A percentile compares a stretch with the other conserved stretches of the same genome.
Evolutionary conservation across 2,113 vertebrate species (phyloP).

Genomic region (Genyomyrus donnyi): DNA sequence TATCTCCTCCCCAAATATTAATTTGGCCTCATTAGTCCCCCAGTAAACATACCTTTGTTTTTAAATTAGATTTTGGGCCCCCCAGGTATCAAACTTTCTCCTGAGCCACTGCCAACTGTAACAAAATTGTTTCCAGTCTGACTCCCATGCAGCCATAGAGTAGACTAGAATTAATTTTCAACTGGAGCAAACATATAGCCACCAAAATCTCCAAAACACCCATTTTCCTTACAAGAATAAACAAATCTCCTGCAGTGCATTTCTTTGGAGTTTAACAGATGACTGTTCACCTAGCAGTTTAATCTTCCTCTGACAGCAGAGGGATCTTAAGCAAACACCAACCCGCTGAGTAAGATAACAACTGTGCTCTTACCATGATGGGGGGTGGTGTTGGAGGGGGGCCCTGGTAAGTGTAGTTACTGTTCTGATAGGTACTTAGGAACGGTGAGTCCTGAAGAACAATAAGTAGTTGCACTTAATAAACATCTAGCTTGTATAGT

Average conservation of each 20-base stretch:
- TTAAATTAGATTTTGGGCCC: background rate
- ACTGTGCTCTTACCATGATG: constrained; percentile 54
- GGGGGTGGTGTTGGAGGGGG: constrained; percentile 50
- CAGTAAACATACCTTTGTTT: background rate
- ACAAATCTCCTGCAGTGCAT: background rate
- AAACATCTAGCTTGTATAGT: background rate
- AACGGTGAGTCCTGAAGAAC: constrained; percentile 62
- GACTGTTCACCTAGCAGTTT: background rate
- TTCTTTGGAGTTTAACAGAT: background rate
- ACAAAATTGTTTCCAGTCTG: background rate
- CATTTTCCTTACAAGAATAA: background rate
- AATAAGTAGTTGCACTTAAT: constrained; percentile 20
- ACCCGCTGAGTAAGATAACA: background rate
- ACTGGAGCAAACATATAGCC: background rate
- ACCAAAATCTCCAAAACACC: background rate
- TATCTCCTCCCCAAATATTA: too few species aligned
- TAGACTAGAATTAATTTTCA: background rate
- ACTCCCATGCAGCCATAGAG: background rate
- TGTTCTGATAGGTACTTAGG: constrained; percentile 71
- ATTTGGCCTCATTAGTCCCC: background rate
- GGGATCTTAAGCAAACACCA: background rate
- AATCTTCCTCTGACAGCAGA: background rate
- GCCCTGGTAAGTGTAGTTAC: constrained; percentile 55
- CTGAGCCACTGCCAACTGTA: background rate
- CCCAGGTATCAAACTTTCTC: background rate